Conservation (phyloP, 2,888 invertebrate species). For the Crematogaster levior region DNA sequence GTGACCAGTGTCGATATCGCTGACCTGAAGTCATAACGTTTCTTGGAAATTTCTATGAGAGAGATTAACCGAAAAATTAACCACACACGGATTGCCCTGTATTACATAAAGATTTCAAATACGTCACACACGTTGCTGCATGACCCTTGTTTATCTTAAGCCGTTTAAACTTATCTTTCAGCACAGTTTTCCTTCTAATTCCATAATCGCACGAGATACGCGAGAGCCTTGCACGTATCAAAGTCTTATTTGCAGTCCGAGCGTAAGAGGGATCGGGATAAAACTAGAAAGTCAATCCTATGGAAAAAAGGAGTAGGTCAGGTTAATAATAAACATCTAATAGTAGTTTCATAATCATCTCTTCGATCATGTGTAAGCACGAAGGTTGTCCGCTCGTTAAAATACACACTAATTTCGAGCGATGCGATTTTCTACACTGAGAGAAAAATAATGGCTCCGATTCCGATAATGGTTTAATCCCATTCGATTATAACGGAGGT, state of each 20-base stretch:
- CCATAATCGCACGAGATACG: not conserved
- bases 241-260: constrained; percentile 22
- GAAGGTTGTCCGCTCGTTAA: constrained; percentile 5
- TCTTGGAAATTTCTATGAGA: not conserved
- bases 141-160: not conserved
- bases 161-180: constrained; percentile 5
- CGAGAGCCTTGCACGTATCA: not conserved
- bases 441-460: constrained; percentile 16
- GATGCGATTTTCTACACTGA: not conserved
- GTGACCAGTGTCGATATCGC: not conserved
- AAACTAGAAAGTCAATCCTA: not conserved
- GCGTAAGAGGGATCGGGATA: not conserved
- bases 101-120: not conserved
- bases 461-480: constrained; percentile 61
- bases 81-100: too few relatives aligned
- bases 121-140: not conserved
- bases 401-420: constrained; percentile 16
- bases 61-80: not conserved
- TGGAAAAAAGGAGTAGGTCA: constrained; percentile 17
- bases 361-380: not conserved
- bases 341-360: not conserved
- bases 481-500: constrained; percentile 58
- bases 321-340: constrained; percentile 15
- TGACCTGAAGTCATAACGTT: constrained; percentile 2
- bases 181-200: constrained; percentile 11